Base-by-base conservation (phyloP, 2,113 vertebrate genomes). In the Lophura nycthemera region DNA sequence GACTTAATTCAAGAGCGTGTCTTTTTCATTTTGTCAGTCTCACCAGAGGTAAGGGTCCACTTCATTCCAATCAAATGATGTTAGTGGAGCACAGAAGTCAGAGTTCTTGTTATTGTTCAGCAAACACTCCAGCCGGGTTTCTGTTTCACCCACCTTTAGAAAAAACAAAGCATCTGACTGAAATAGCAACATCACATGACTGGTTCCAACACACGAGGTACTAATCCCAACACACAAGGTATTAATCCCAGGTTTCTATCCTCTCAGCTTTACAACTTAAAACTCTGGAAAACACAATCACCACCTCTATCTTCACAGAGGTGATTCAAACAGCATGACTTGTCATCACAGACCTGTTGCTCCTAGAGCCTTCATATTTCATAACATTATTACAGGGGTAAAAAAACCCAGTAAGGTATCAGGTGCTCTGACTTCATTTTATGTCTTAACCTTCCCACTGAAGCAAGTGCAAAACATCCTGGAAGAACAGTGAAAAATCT, bases 41-140 rank as follows among this genome's bases (percentile, higher is more conserved):
- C 97, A 99, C 99, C 99, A 52, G 79, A 99, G 98, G 96, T 99
- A 99, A 63, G 99, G 99, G 94, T 99, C 99, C 69, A 99, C 99
- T 96, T 99, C 99, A 72, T 99, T 99, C 99, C 99, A 99, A 97
- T 99, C 99, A 95, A 99, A 99, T 19, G 99, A 99, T 20, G 99
- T 99, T 92, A 99, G 98, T 3, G 99, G 99, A 52, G 99, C 99
- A 81, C 99, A 99, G 98, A 99, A 99, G 95, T 99, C 99, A 0
- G 99, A 99, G 97, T 99, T 99, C 98, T 99, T 99, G 97, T 99
- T 99, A 96, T 99, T 99, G 95, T 99, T 99, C 89, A 99, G 97
- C 96, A 99, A 98, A 97, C 99, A 99, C 89, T 99, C 99, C 43
- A 99, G 98, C 15, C 99, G 98, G 10, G 99, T 99, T 97, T 99